Evolutionary conservation across 1,140 invertebrate genomes (phyloP).

Genomic region (Luehdorfia chinensis): DNA sequence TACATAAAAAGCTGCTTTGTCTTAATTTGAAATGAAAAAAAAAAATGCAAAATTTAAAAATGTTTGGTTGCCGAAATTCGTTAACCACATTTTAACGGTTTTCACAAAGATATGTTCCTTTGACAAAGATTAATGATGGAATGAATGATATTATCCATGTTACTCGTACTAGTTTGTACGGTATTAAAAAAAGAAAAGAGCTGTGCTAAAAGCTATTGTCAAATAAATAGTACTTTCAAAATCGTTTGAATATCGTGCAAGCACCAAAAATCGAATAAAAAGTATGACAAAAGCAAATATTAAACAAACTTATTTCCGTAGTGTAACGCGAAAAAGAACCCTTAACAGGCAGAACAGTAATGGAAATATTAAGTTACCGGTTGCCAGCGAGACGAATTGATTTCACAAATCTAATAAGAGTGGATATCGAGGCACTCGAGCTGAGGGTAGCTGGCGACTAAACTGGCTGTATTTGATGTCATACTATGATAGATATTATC

Average conservation of each 20-base stretch:
- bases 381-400: conserved; percentile 51
- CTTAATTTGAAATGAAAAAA: too few species aligned
- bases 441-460: conserved; percentile 25
- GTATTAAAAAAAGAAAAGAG: too few species aligned
- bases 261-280: background rate
- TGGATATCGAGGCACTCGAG: conserved; percentile 22
- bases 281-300: conserved; percentile 1
- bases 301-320: conserved; percentile 10
- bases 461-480: conserved; percentile 37
- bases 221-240: too few species aligned
- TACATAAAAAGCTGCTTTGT: too few species aligned
- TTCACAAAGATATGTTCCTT: too few species aligned
- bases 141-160: too few species aligned
- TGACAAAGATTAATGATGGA: too few species aligned
- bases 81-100: too few species aligned
- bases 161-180: too few species aligned
- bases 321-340: conserved; percentile 16
- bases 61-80: too few species aligned
- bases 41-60: too few species aligned
- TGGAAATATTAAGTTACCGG: conserved; percentile 53
- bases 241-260: background rate
- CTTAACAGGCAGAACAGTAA: conserved; percentile 29
- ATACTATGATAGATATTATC: background rate
- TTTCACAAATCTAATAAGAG: conserved; percentile 53
- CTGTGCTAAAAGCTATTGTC: too few species aligned